Percentiles rank a stretch among this genome's conserved stretches.
Conservation (phyloP, 2,113 vertebrate species). For the Tragelaphus buxtoni region DNA sequence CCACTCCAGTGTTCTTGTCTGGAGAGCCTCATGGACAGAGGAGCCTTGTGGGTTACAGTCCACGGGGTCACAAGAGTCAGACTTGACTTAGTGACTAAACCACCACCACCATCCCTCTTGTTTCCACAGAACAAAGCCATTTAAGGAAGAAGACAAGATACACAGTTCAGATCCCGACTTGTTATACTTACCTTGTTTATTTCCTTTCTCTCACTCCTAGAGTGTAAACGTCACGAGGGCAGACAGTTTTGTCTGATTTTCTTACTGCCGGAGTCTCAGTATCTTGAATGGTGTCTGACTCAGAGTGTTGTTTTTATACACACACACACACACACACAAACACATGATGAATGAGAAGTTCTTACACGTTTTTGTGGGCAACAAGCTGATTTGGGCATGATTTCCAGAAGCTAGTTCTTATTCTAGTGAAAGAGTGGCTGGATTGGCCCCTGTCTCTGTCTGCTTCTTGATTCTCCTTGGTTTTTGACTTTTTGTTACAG, state of each 20-base stretch:
- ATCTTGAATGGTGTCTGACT: background rate
- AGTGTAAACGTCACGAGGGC: rapidly evolving
- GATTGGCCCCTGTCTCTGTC: background rate
- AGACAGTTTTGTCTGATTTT: background rate
- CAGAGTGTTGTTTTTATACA: background rate
- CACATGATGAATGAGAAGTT: background rate
- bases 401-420: background rate
- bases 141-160: background rate
- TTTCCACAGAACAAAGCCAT: background rate
- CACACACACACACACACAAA: background rate
- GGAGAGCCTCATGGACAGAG: background rate
- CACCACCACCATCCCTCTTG: background rate
- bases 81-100: background rate
- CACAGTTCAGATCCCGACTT: too few relatives aligned
- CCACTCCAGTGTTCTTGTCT: background rate
- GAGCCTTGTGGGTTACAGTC: background rate
- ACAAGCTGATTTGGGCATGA: background rate
- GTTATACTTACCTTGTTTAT: background rate
- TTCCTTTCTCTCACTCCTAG: background rate
- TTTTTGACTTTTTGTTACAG: background rate
- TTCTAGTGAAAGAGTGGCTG: background rate
- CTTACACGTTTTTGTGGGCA: background rate
- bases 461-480: background rate
- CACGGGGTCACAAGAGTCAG: background rate
- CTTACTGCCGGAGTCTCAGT: background rate